Evolutionary conservation across 2,888 invertebrate genomes (phyloP), one percentile per base, ranked within the genome.

Genomic region (Archaeoteleia sp.): DNA sequence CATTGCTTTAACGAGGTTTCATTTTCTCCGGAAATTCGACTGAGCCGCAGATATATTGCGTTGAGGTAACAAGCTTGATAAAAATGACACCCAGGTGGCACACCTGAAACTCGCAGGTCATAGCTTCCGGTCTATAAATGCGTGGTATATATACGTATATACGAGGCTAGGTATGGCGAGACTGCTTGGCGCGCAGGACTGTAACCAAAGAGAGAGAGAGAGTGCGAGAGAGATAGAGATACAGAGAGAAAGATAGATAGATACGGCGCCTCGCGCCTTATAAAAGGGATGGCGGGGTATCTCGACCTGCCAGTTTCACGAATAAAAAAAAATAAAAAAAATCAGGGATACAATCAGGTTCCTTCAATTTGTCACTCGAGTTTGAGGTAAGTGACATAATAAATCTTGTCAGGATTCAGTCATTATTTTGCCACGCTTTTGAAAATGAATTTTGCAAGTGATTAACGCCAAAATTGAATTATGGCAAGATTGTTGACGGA

Each of bases 251-350:
- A n/a, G n/a, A n/a, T n/a, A n/a, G n/a, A n/a, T n/a, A n/a, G n/a
- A n/a, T n/a, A 40, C 55, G 60, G 43, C 51, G 53, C 48, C 25
- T 48, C 61, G 51, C 72, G 76, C 70, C 53, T 82, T 85, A 84
- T 84, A 84, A 84, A 84, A 82, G 82, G 80, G 74, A 77, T 74
- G 70, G 78, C 49, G 72, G 75, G 76, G 72, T 70, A 66, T 73
- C 74, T 67, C 77, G 72, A 75, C 77, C 75, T 78, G 82, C 74
- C 82, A 84, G 84, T 84, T 70, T 76, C 75, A 76, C 77, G 70
- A 55, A 62, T 61, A 54, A 54, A 67, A 23, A 37, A 51, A 67
- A 29, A 29, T 17, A 35, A 27, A 15, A 35, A 27, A 29, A 35
- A 43, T 34, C 23, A 40, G n/a, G 17, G 15, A n/a, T n/a, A 17